Conservation (phyloP, 2,797 vertebrate genomes). For the Denticeps clupeoides region DNA sequence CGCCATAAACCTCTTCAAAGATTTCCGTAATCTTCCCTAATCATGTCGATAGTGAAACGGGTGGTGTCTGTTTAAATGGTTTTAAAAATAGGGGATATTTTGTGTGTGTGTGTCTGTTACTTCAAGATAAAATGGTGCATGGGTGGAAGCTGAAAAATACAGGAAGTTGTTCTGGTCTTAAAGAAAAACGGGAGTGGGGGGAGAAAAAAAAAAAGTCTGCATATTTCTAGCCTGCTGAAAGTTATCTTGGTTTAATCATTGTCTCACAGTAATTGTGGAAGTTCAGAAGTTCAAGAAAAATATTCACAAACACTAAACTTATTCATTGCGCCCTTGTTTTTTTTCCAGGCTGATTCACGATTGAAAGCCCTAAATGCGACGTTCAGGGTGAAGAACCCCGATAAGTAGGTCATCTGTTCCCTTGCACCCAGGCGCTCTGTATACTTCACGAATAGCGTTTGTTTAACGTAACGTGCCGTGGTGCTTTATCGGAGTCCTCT, state of each 20-base stretch:
- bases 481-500: neutral
- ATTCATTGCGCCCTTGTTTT: slow-evolving; percentile 4
- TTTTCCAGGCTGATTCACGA: slow-evolving; percentile 82
- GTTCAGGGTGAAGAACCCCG: slow-evolving; percentile 92
- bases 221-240: neutral
- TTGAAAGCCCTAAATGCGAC: slow-evolving; percentile 91
- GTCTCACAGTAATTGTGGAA: slow-evolving; percentile 3
- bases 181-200: too few relatives aligned
- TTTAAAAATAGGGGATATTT: too few relatives aligned
- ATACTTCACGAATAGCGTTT: neutral
- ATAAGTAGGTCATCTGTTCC: slow-evolving; percentile 72
- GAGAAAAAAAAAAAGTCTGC: too few relatives aligned
- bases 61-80: too few relatives aligned
- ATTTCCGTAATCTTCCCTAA: too few relatives aligned
- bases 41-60: too few relatives aligned
- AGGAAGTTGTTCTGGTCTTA: too few relatives aligned
- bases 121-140: too few relatives aligned
- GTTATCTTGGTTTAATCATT: neutral
- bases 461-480: neutral
- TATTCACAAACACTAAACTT: slow-evolving; percentile 1
- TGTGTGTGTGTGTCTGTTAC: too few relatives aligned
- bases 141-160: too few relatives aligned
- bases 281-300: slow-evolving; percentile 2
- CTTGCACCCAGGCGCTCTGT: slow-evolving; percentile 1
- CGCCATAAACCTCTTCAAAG: too few relatives aligned